Percentiles rank a stretch among this genome's conserved stretches.
These are phyloP conservation scores for Myotis findleyi DNA, from an alignment of 2,797 vertebrate genomes.

Conservation along the genomic window DNA sequence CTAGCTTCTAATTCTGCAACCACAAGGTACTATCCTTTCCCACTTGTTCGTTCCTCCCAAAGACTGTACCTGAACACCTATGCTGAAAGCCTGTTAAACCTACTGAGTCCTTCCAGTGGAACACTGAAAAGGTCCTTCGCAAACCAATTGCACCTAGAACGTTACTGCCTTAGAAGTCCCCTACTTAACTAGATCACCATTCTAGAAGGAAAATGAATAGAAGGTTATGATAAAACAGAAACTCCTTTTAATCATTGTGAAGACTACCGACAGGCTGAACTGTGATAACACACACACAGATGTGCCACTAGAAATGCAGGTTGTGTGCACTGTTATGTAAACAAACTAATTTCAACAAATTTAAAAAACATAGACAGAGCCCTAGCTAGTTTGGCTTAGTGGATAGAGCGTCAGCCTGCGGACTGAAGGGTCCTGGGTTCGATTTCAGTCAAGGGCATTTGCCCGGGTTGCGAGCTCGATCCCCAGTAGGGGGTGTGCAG, in stretches of 20 bases:
- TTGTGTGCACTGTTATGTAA: neutral
- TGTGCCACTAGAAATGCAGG: neutral
- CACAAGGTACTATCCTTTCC: neutral
- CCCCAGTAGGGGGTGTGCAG: no score
- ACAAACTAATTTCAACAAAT: neutral
- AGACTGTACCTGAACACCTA: neutral
- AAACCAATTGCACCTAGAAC: neutral
- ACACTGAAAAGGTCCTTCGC: neutral
- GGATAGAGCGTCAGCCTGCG: no score
- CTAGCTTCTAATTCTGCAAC: neutral
- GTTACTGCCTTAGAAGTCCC: neutral
- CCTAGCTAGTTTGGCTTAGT: no score
- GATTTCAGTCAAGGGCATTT: no score
- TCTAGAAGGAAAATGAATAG: neutral
- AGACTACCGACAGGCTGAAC: neutral
- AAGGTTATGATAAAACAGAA: neutral
- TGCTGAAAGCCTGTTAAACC: neutral
- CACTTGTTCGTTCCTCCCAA: neutral
- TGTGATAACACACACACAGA: neutral
- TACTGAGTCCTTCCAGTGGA: neutral
- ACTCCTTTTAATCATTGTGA: neutral
- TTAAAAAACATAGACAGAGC: neutral
- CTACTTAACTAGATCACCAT: neutral
- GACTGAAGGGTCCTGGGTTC: no score
- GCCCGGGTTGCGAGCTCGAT: no score